A percentile compares a stretch with the other conserved stretches of the same genome.
Evolutionary conservation across 2,113 vertebrate genomes (phyloP).

Genomic region (Danionella cerebrum): DNA sequence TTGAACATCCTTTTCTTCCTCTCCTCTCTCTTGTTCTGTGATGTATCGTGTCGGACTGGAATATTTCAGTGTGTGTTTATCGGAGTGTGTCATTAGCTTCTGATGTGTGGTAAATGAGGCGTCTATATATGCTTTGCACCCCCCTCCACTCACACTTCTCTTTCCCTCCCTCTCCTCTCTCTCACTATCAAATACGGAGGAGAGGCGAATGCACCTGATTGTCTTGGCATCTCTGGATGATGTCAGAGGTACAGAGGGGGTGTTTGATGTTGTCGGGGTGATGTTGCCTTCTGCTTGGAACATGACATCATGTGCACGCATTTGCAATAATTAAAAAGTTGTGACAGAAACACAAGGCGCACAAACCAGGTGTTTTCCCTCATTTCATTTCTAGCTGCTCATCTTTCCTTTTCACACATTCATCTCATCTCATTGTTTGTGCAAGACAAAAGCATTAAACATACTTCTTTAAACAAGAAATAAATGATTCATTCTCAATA

Average conservation of each 20-base stretch:
- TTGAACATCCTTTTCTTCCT: slow-evolving; percentile 60
- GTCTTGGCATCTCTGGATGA: not conserved
- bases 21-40: slow-evolving; percentile 30
- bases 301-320: not conserved
- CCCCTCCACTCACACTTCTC: slow-evolving; percentile 32
- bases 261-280: slow-evolving; percentile 14
- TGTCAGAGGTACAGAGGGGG: slow-evolving; percentile 1
- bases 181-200: not conserved
- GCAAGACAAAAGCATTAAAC: slow-evolving; percentile 20
- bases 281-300: slow-evolving; percentile 9
- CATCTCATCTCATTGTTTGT: slow-evolving; percentile 18
- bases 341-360: not conserved
- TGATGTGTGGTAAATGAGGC: slow-evolving; percentile 54
- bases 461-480: no score
- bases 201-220: slow-evolving; percentile 10
- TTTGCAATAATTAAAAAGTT: not conserved
- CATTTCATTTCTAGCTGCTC: slow-evolving; percentile 27
- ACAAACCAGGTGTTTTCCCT: not conserved
- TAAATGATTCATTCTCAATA: no score
- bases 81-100: slow-evolving; percentile 46
- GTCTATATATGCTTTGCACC: slow-evolving; percentile 47
- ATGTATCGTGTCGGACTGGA: no score
- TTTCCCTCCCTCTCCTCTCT: not conserved
- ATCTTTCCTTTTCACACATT: not conserved
- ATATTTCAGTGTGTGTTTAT: slow-evolving; percentile 39